Conservation (phyloP, 2,888 invertebrate species). For the Iselma pallidipennis region DNA sequence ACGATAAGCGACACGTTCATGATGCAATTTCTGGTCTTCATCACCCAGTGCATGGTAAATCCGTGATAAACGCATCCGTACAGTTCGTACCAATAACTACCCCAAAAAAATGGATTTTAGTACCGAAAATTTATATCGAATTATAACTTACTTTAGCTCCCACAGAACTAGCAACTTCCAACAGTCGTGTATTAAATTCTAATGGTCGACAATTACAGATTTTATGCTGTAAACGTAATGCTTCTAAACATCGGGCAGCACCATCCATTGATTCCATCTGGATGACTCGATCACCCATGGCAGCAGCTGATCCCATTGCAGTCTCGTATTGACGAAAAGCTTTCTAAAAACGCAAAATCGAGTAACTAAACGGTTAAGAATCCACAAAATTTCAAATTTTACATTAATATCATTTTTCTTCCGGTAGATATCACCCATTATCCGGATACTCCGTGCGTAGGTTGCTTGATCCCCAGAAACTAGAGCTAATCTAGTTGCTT, state of each 20-base stretch:
- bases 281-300: conserved; percentile 79
- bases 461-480: conserved; percentile 85
- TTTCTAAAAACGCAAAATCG: conserved; percentile 55
- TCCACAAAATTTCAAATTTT: conserved; percentile 61
- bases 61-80: conserved; percentile 75
- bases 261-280: conserved; percentile 93
- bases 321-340: conserved; percentile 83
- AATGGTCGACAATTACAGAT: conserved; percentile 86
- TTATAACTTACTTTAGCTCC: conserved; percentile 73
- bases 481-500: conserved; percentile 75
- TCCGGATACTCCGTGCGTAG: conserved; percentile 79
- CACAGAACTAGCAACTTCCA: conserved; percentile 83
- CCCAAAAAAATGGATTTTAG: conserved; percentile 10
- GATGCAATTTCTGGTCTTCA: conserved; percentile 75
- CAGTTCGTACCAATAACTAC: conserved; percentile 79
- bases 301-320: conserved; percentile 79
- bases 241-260: conserved; percentile 79
- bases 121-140: not conserved
- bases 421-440: conserved; percentile 83
- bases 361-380: conserved; percentile 4
- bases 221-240: conserved; percentile 75
- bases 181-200: conserved; percentile 80
- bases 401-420: conserved; percentile 81
- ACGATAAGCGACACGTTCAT: conserved; percentile 70
- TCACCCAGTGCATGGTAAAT: conserved; percentile 84